These are phyloP conservation scores for Nyctibius bracteatus DNA, from an alignment of 2,113 vertebrate genomes.

Conservation along the genomic window DNA sequence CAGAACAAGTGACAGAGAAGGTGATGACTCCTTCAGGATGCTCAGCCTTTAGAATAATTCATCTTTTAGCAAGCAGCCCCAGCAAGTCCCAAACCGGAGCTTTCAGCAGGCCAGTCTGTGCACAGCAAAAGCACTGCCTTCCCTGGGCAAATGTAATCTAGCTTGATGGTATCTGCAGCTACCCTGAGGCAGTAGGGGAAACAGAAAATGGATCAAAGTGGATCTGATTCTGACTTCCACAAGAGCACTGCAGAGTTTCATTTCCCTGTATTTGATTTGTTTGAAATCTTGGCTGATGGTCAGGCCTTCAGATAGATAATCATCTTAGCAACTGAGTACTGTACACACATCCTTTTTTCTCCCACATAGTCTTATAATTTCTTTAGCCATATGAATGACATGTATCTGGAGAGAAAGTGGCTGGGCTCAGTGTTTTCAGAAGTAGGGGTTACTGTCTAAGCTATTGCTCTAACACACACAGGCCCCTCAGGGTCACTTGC, in stretches of 20 bases:
- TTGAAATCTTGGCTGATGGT: background rate
- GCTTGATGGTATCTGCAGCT: background rate
- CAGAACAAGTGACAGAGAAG: conserved; percentile 48
- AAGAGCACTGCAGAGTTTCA: background rate
- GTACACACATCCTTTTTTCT: background rate
- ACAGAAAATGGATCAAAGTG: background rate
- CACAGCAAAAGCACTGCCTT: background rate
- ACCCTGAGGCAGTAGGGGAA: background rate
- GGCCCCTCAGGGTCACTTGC: background rate
- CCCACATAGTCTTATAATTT: background rate
- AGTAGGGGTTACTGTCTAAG: background rate
- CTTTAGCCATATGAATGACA: background rate
- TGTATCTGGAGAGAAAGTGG: background rate
- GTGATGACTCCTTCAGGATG: conserved; percentile 39
- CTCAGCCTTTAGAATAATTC: conserved; percentile 45
- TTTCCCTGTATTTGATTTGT: background rate
- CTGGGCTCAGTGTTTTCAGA: background rate
- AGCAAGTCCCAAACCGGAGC: background rate
- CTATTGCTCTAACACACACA: background rate
- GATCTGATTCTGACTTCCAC: background rate
- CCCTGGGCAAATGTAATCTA: background rate
- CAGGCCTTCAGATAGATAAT: background rate
- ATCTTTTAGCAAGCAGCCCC: background rate
- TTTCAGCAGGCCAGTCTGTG: background rate
- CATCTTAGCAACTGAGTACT: background rate